Conservation (phyloP, 1,140 invertebrate species). For the Dufourea novaeangliae region DNA sequence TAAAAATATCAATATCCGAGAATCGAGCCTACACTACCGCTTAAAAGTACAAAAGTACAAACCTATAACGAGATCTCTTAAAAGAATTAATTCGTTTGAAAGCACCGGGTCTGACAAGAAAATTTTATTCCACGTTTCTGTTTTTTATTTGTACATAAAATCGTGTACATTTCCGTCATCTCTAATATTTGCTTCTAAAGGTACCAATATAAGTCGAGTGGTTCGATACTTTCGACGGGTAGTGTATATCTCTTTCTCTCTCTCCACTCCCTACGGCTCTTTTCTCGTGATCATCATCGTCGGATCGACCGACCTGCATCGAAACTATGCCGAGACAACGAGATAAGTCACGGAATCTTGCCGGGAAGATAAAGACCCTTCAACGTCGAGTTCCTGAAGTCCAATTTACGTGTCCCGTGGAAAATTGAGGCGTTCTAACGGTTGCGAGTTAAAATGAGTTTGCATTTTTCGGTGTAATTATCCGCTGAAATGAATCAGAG, state of each 20-base stretch:
- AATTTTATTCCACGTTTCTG: background rate
- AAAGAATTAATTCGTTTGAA: no score
- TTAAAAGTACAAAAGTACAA: no score
- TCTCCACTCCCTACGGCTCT: background rate
- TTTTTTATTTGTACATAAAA: background rate
- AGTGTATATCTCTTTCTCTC: background rate
- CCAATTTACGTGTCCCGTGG: background rate
- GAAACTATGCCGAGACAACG: conserved; percentile 8
- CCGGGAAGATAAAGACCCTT: conserved; percentile 9
- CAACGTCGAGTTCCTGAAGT: conserved; percentile 11
- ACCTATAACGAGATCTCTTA: no score
- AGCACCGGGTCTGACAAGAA: no score
- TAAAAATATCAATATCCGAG: background rate
- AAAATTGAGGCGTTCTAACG: conserved; percentile 3
- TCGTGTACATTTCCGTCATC: background rate
- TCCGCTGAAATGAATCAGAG: conserved; percentile 13
- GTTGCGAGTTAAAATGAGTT: background rate
- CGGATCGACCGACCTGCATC: conserved; percentile 24
- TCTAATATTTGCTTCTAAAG: background rate
- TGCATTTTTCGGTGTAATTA: background rate
- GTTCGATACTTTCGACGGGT: conserved; percentile 1
- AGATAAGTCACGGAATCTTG: conserved; percentile 27
- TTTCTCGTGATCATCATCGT: conserved; percentile 7
- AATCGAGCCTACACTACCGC: background rate
- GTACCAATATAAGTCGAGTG: background rate